A percentile compares a stretch with the other conserved stretches of the same genome.
Evolutionary conservation across 2,113 vertebrate genomes (phyloP).

Genomic region (Phaethornis superciliosus): DNA sequence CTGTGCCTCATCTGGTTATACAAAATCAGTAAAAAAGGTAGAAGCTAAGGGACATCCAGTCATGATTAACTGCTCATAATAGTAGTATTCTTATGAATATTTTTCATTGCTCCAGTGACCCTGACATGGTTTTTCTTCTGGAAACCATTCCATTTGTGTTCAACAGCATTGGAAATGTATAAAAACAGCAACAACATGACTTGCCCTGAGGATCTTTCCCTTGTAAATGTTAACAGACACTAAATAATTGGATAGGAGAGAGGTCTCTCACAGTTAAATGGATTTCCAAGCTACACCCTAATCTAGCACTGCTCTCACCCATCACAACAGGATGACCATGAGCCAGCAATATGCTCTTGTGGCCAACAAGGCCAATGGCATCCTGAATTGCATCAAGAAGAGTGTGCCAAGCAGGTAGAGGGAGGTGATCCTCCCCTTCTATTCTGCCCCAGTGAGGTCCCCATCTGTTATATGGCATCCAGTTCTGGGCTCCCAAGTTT

Average conservation of each 20-base stretch:
- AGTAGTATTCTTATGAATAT: not conserved
- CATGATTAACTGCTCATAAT: not conserved
- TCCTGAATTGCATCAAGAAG: too few species aligned
- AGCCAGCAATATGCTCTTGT: too few species aligned
- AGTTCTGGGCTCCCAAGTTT: too few species aligned
- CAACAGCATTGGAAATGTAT: not conserved
- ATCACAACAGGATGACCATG: too few species aligned
- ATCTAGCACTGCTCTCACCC: not conserved
- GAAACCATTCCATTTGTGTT: not conserved
- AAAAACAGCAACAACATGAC: not conserved
- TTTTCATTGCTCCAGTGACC: not conserved
- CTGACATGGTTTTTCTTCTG: not conserved
- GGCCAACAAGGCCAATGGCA: too few species aligned
- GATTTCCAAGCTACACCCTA: not conserved
- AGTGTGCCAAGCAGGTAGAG: too few species aligned
- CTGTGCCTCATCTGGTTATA: not conserved
- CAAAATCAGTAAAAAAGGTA: not conserved
- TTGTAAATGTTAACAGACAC: not conserved
- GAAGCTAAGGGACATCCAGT: not conserved
- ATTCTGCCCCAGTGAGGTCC: too few species aligned
- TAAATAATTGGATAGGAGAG: not conserved
- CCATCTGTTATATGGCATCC: too few species aligned
- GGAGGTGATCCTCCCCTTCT: too few species aligned
- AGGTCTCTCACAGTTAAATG: not conserved
- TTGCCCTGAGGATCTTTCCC: not conserved